Base-by-base conservation (phyloP, 2,113 vertebrate species). In the Pterocles orientalis region DNA sequence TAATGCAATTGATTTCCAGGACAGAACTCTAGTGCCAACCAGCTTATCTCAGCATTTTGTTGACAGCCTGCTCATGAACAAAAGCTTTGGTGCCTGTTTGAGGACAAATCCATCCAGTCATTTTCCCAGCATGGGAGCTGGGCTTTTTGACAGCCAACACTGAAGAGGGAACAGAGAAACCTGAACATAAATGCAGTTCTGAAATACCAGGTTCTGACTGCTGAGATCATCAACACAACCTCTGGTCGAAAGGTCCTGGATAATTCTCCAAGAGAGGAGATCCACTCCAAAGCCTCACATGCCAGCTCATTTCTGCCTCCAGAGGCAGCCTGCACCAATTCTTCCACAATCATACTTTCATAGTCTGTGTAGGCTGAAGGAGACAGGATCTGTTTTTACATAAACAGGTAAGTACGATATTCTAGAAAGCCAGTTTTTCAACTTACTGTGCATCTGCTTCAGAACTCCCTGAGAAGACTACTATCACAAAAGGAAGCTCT, bases 1-100 rank as follows among this genome's bases (percentile, higher is more conserved):
- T n/a, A 93, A 72, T 9, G 64, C 51, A 83, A 89, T 73, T 93
- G 96, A 97, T 96, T 95, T 94, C 47, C 94, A 87, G 93, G 89
- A 88, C 87, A 93, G 81, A 65, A 41, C 66, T 88, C 48, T 60
- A 48, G 8, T 26, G 75, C 82, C 93, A 83, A 83, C 41, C 80
- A 95, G 85, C 89, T 94, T 86, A 91, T 66, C 80, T 94, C 93
- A 92, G 89, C 82, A 86, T 77, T 94, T 95, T 94, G 41, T 69
- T 92, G 91, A 91, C 82, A 94, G 83, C 33, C 62, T 90, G 82
- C n/a, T 60, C 82, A 66, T 47, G 69, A 69, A 76, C 80, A 95
- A 71, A 91, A 84, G 75, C 73, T 92, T 82, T 81, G 85, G 82
- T 93, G 91, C 36, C 79, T 86, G 39, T 50, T 94, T 85, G 34